Percentiles rank a stretch among this genome's conserved stretches.
Conservation (phyloP, 1,140 invertebrate genomes). For the Chymomyza costata region DNA sequence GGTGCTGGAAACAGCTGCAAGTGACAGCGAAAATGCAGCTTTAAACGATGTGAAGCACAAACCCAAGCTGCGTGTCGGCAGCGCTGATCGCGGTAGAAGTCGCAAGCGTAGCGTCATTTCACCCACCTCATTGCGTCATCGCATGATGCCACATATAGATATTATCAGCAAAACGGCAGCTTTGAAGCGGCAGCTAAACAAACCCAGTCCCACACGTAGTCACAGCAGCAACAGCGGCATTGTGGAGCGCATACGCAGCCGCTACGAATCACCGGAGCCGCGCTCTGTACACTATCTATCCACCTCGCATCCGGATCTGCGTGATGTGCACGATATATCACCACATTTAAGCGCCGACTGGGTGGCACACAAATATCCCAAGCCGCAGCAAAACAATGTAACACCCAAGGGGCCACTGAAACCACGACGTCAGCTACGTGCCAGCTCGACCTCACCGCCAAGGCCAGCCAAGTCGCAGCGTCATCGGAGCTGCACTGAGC, state of each 20-base stretch:
- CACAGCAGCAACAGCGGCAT: conserved; percentile 78
- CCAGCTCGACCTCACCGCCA: conserved; percentile 53
- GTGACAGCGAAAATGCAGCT: conserved; percentile 76
- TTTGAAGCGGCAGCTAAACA: conserved; percentile 77
- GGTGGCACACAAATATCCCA: conserved; percentile 85
- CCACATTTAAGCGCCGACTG: conserved; percentile 85
- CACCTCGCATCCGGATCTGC: conserved; percentile 86
- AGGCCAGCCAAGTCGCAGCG: conserved; percentile 53
- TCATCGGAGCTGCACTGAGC: conserved; percentile 24
- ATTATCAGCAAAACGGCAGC: conserved; percentile 89
- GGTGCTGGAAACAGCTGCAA: conserved; percentile 75
- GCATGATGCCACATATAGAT: conserved; percentile 91
- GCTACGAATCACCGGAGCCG: conserved; percentile 80
- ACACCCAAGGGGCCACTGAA: conserved; percentile 18
- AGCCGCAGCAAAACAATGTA: conserved; percentile 78
- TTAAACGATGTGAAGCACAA: conserved; percentile 79
- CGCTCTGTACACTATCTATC: conserved; percentile 77
- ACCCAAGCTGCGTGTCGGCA: conserved; percentile 76
- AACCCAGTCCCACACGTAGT: conserved; percentile 68
- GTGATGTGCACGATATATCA: conserved; percentile 85
- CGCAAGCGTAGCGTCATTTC: conserved; percentile 77
- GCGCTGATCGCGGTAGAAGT: conserved; percentile 74
- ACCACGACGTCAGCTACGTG: conserved; percentile 22
- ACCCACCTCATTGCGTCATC: conserved; percentile 82
- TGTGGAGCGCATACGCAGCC: conserved; percentile 81